phyloP scores from a whole-genome alignment of 2,888 invertebrate genomes.

The Pristionchus mayeri region DNA sequence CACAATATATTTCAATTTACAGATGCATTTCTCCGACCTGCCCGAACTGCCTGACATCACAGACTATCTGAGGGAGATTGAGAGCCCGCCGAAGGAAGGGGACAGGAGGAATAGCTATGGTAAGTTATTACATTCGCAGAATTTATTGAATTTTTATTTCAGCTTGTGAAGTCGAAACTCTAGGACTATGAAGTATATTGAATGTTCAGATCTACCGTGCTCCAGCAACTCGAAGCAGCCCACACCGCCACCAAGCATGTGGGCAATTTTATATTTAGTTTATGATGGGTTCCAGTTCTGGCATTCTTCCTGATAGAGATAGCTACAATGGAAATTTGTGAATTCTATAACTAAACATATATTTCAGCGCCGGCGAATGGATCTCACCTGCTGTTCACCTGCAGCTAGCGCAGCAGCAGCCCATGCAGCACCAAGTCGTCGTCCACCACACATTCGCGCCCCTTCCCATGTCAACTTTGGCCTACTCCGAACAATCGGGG shows the following conservation, averaged over 20 bases:
- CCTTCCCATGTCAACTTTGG: too few relatives aligned
- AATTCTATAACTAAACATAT: background rate
- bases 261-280: background rate
- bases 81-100: background rate
- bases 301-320: too few relatives aligned
- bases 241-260: background rate
- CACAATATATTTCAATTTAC: background rate
- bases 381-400: too few relatives aligned
- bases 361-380: background rate
- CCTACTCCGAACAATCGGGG: too few relatives aligned
- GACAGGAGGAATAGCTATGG: background rate
- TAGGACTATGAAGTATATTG: background rate
- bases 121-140: background rate
- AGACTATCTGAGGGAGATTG: slow-evolving; percentile 34
- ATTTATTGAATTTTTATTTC: background rate
- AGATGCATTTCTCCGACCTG: slow-evolving; percentile 16
- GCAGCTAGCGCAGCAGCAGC: too few relatives aligned
- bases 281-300: too few relatives aligned
- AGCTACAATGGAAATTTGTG: too few relatives aligned
- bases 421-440: too few relatives aligned
- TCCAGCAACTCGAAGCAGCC: background rate
- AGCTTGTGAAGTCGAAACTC: background rate
- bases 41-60: slow-evolving; percentile 27
- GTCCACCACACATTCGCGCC: too few relatives aligned
- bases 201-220: background rate